Evolutionary conservation across 2,797 vertebrate genomes (phyloP).

Genomic region (Sylvia borin): DNA sequence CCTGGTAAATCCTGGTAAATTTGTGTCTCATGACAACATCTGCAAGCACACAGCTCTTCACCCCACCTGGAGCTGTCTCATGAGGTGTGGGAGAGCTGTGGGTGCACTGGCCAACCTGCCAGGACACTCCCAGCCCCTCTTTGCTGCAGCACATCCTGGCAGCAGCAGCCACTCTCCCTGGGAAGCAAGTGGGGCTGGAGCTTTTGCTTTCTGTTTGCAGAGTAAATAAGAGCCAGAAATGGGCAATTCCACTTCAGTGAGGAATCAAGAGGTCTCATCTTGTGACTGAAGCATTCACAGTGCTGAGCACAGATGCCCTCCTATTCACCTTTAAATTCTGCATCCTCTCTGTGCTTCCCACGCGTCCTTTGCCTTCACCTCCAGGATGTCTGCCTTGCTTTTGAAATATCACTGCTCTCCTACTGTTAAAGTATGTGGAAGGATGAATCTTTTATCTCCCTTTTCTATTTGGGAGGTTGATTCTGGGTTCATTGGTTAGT

Average conservation of each 20-base stretch:
- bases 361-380: constrained; percentile 52
- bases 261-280: constrained; percentile 48
- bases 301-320: constrained; percentile 41
- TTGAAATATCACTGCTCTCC: constrained; percentile 67
- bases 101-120: neutral
- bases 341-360: constrained; percentile 54
- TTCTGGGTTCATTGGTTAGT: constrained; percentile 60
- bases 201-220: neutral
- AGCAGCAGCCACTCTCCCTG: neutral
- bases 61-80: neutral
- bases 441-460: constrained; percentile 67
- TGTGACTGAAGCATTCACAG: neutral
- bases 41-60: neutral
- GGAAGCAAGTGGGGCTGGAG: neutral
- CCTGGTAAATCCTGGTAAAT: neutral
- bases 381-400: constrained; percentile 57
- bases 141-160: fast-evolving
- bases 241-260: neutral
- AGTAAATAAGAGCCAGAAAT: constrained; percentile 26
- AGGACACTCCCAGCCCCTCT: neutral
- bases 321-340: constrained; percentile 40
- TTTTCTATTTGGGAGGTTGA: constrained; percentile 62
- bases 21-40: neutral
- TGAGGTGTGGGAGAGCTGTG: neutral
- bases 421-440: constrained; percentile 65